Conservation (phyloP, 2,113 vertebrate species). For the Hippocampus mohnikei region DNA sequence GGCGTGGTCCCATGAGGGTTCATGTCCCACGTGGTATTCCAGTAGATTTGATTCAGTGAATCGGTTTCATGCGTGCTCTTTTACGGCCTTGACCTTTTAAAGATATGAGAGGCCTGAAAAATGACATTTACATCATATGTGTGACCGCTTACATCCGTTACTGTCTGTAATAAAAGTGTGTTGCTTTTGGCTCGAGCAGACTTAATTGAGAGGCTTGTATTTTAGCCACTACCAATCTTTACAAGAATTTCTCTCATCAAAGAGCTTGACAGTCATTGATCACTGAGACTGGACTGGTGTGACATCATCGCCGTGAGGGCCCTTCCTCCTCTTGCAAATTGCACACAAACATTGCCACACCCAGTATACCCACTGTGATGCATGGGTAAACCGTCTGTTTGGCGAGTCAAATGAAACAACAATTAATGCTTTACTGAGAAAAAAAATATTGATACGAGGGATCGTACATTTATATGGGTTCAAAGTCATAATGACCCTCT, state of each 20-base stretch:
- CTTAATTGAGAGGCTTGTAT: background rate
- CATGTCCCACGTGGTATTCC: conserved; percentile 15
- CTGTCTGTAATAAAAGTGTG: background rate
- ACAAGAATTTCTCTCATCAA: background rate
- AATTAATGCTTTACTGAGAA: background rate
- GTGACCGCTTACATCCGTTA: conserved; percentile 12
- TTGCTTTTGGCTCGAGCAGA: background rate
- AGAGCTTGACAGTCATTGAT: background rate
- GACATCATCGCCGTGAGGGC: background rate
- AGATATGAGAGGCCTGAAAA: conserved; percentile 14
- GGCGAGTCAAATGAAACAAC: background rate
- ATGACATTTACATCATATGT: conserved; percentile 41
- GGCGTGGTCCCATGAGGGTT: conserved; percentile 44
- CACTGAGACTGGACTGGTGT: background rate
- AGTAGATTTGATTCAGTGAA: conserved; percentile 35
- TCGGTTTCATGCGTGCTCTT: conserved; percentile 30
- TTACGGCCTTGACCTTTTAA: conserved; percentile 50
- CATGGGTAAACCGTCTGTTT: background rate
- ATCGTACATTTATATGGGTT: too few species aligned
- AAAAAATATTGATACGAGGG: background rate
- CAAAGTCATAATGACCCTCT: too few species aligned
- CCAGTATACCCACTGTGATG: background rate
- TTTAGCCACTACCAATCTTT: conserved; percentile 5
- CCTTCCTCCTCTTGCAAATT: background rate
- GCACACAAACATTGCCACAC: background rate